Evolutionary conservation across 1,140 invertebrate genomes (phyloP), one percentile per base, ranked within the genome.

Genomic region (Polyergus mexicanus): DNA sequence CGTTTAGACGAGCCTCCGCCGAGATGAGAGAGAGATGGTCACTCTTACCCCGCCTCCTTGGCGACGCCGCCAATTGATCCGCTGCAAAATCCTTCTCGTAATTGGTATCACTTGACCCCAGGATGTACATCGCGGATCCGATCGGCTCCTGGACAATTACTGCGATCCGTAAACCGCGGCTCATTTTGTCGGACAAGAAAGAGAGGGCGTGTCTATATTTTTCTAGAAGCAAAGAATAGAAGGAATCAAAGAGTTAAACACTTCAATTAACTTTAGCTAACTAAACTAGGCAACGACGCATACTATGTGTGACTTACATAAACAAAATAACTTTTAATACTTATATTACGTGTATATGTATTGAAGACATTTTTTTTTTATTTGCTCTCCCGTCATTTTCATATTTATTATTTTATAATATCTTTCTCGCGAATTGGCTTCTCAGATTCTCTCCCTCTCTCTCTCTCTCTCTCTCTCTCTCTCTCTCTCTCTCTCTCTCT

Each of bases 1-100:
- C 88, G 90, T 90, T 51, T 85, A 86, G 93, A 90, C 93, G 92
- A 94, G 93, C 94, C 94, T 94, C 92, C 93, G 88, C 5, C 87
- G 91, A 89, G 72, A 85, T 41, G 66, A 72, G 47, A 71, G 51
- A 74, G 41, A 32, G 38, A 47, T 62, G 35, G 16, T 11, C 51
- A n/a, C 28, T 66, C 83, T 71, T 60, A 10, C 10, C 28, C 19
- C 62, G n/a, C 56, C 56, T 35, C 10, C 22, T 19, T 47, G 51
- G 13, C 47, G 41, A 65, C 11, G 62, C 56, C 63, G 77, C 72
- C 89, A 78, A 88, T 91, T 91, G 87, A 86, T 90, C 69, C 16
- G 44, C 47, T 25, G 62, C 19, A 51, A 86, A 84, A 88, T 54
- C 32, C 69, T 75, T 60, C 44, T 56, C n/a, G 58, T 87, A 90